A percentile compares a stretch with the other conserved stretches of the same genome.
Conservation (phyloP, 2,888 invertebrate genomes). For the Drosophila suboccidentalis region DNA sequence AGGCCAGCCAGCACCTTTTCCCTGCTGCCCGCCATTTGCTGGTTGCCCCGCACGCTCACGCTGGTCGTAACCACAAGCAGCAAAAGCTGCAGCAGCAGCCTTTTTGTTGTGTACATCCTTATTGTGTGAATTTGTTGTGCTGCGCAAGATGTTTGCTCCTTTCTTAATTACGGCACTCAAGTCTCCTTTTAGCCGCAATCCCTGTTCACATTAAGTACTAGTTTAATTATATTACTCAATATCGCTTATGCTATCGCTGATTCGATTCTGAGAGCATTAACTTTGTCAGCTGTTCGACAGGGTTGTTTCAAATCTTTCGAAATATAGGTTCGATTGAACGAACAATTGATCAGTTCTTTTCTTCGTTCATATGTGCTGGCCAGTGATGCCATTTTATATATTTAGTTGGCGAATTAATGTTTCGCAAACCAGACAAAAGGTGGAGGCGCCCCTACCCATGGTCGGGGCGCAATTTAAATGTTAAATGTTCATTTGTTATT, state of each 20-base stretch:
- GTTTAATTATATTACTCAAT: conserved; percentile 74
- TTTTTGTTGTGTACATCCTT: conserved; percentile 56
- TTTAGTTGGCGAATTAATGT: no score
- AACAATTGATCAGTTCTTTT: no score
- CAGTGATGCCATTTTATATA: no score
- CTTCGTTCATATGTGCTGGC: no score
- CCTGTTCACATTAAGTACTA: conserved; percentile 60
- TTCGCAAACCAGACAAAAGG: no score
- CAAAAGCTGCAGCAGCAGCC: conserved; percentile 38
- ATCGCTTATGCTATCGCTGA: conserved; percentile 70
- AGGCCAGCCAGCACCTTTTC: conserved; percentile 53
- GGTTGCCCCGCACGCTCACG: conserved; percentile 30
- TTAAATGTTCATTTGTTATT: no score
- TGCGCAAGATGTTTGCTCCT: conserved; percentile 37
- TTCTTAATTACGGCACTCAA: conserved; percentile 41
- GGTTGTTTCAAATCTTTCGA: no score
- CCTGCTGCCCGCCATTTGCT: conserved; percentile 44
- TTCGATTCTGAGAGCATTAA: conserved; percentile 59
- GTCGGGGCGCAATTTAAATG: no score
- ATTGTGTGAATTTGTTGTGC: conserved; percentile 35
- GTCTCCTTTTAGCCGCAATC: conserved; percentile 41
- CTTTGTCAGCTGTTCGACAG: conserved; percentile 49
- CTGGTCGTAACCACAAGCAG: conserved; percentile 34
- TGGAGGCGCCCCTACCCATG: no score
- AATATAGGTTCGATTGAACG: neutral